Base-by-base conservation (phyloP, 2,888 invertebrate genomes). In the Oscheius sp. region DNA sequence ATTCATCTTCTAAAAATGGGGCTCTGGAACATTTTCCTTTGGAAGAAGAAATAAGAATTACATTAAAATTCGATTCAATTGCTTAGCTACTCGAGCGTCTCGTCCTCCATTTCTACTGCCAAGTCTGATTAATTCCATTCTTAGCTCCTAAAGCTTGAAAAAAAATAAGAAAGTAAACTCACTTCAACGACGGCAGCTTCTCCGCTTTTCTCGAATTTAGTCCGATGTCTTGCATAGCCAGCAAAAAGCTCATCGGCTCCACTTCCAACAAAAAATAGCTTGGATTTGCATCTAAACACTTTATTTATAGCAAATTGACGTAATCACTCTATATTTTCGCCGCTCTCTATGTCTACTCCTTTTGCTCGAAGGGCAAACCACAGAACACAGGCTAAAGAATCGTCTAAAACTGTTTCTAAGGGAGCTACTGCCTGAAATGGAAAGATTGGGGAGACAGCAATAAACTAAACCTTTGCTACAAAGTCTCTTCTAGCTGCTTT, bases 181-280 rank as follows among this genome's bases (percentile, higher is more conserved):
- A 70, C 70, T 61, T 45, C 72, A 0, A 72, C 73, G 3, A 75
- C 69, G 10, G 69, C 48, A 15, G 42, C 55, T 1, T 34, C 20
- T 46, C 78, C 58, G 12, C 70, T 73, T 27, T 69, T 73, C 33
- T 80, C 90, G 89, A 90, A 81, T 89, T 89, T 77, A 87, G 91
- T 92, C 82, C 94, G 90, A 86, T 97, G 96, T 71, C 95, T 90
- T 37, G 92, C 91, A 86, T 97, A 97, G 1, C 97, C 97, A 57
- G 94, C 96, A 86, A 97, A 92, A 74, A 96, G 90, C 89, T 98
- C 98, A 90, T 98, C 98, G 0, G 97, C 96, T 6, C 97, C 97
- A 89, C 94, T 94, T 37, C 97, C 97, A 80, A 93, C 89, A 76
- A 96, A 87, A 71, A 95, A 69, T 34, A 78, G 64, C 6, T 61